phyloP scores from a whole-genome alignment of 1,140 invertebrate genomes.

The Ceratosolen solmsi region DNA sequence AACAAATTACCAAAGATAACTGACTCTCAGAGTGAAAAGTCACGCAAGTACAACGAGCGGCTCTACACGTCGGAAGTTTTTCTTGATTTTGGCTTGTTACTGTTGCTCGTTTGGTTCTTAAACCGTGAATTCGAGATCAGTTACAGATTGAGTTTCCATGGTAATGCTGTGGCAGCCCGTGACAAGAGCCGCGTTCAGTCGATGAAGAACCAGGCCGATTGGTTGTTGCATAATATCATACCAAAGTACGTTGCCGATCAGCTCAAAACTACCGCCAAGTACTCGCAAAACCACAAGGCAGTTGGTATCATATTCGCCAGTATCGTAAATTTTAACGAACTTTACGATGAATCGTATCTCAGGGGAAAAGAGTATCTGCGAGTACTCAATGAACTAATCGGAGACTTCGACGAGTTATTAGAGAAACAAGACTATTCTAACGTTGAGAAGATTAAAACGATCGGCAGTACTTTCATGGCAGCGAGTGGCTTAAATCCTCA shows the following conservation, averaged over 20 bases:
- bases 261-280: slow-evolving; percentile 93
- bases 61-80: slow-evolving; percentile 84
- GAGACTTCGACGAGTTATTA: slow-evolving; percentile 95
- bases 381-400: slow-evolving; percentile 95
- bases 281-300: slow-evolving; percentile 95
- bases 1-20: background rate
- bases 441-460: slow-evolving; percentile 98
- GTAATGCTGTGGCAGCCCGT: slow-evolving; percentile 89
- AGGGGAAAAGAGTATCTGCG: slow-evolving; percentile 93
- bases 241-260: slow-evolving; percentile 94
- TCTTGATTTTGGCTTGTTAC: slow-evolving; percentile 83
- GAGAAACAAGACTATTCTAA: slow-evolving; percentile 86
- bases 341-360: slow-evolving; percentile 96
- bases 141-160: slow-evolving; percentile 93
- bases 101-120: slow-evolving; percentile 91
- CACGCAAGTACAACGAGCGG: slow-evolving; percentile 63
- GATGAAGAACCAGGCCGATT: slow-evolving; percentile 96
- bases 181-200: slow-evolving; percentile 88
- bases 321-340: slow-evolving; percentile 96
- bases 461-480: slow-evolving; percentile 98
- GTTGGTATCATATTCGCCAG: slow-evolving; percentile 96
- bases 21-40: slow-evolving; percentile 11
- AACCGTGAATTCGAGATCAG: slow-evolving; percentile 96
- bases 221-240: slow-evolving; percentile 96
- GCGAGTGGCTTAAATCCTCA: slow-evolving; percentile 93